A percentile compares a stretch with the other conserved stretches of the same genome.
Conservation (phyloP, 2,888 invertebrate species). For the Selenia dentaria region DNA sequence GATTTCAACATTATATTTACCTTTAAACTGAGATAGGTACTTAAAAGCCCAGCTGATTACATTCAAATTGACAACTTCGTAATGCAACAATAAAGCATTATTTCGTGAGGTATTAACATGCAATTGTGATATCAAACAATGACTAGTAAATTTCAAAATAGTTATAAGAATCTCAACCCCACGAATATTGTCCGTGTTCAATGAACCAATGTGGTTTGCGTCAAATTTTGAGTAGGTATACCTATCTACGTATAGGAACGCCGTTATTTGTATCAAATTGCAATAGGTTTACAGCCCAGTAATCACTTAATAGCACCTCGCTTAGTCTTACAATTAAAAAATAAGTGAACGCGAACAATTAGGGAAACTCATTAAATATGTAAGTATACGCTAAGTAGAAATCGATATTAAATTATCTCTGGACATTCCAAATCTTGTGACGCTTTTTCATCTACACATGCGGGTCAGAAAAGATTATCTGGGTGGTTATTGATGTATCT, state of each 20-base stretch:
- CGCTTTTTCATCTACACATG: too few species aligned
- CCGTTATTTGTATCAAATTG: constrained; percentile 7
- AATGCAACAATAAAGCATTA: constrained; percentile 60
- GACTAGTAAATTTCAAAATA: constrained; percentile 12
- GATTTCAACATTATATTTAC: too few species aligned
- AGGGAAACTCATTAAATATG: constrained; percentile 38
- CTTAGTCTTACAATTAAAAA: constrained; percentile 39
- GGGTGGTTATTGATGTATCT: too few species aligned
- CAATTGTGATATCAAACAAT: constrained; percentile 6
- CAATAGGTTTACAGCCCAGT: constrained; percentile 28
- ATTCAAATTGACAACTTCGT: constrained; percentile 39
- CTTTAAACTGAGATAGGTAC: too few species aligned
- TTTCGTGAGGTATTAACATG: constrained; percentile 29
- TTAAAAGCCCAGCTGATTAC: too few species aligned
- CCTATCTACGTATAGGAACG: neutral
- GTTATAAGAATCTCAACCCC: constrained; percentile 61
- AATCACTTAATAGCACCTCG: constrained; percentile 49
- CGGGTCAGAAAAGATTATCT: too few species aligned
- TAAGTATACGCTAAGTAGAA: constrained; percentile 59
- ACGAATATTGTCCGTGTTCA: constrained; percentile 76
- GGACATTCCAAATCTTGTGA: too few species aligned
- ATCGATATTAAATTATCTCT: constrained; percentile 40
- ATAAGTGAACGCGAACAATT: constrained; percentile 26
- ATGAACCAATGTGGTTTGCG: constrained; percentile 39
- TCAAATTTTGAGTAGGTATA: constrained; percentile 30